Evolutionary conservation across 2,888 invertebrate species (phyloP).

Genomic region (Eupithecia abbreviata): DNA sequence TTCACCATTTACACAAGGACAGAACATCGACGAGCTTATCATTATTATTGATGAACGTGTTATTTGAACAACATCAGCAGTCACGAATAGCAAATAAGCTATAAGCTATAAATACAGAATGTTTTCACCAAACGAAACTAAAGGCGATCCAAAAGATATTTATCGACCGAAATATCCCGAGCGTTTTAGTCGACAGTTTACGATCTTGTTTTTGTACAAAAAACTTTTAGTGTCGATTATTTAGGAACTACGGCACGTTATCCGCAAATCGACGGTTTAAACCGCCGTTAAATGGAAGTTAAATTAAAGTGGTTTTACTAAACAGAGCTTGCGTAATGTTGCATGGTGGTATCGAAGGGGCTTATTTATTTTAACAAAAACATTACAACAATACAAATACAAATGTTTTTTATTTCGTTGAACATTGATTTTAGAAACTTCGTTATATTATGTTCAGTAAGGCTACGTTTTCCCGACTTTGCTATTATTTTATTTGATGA

Average conservation of each 20-base stretch:
- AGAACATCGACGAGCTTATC: background rate
- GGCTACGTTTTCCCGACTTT: background rate
- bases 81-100: background rate
- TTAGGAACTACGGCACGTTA: constrained; percentile 28
- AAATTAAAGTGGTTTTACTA: constrained; percentile 40
- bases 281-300: constrained; percentile 37
- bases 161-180: constrained; percentile 34
- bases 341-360: background rate
- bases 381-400: too few relatives aligned
- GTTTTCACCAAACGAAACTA: constrained; percentile 4
- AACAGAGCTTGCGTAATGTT: constrained; percentile 22
- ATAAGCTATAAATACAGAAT: background rate
- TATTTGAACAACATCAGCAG: background rate
- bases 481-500: background rate
- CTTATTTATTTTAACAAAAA: background rate
- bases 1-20: background rate
- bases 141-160: constrained; percentile 19
- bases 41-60: background rate
- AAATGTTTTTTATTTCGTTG: too few relatives aligned
- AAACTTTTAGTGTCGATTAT: constrained; percentile 37
- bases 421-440: background rate
- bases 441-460: background rate
- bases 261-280: constrained; percentile 39
- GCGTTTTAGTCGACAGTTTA: constrained; percentile 28
- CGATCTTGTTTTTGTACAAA: constrained; percentile 40